A percentile compares a stretch with the other conserved stretches of the same genome.
phyloP scores from a whole-genome alignment of 1,140 invertebrate species.

The Periplaneta americana region DNA sequence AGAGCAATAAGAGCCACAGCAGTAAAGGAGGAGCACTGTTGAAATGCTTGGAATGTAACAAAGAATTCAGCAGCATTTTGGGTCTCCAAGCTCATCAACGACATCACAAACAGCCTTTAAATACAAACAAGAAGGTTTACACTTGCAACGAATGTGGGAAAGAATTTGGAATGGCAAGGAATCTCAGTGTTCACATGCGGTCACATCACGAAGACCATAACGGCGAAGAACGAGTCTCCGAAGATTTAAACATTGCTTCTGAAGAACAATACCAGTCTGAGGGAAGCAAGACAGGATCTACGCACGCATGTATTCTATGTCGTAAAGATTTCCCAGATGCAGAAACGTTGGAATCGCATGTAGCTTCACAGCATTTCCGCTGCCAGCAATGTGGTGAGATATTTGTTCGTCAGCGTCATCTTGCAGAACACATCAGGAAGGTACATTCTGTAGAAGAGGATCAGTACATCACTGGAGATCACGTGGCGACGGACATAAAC shows the following conservation, averaged over 20 bases:
- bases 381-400: background rate
- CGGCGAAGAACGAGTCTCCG: background rate
- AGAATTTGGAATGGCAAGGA: background rate
- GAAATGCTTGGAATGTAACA: slow-evolving; percentile 6
- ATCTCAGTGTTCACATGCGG: slow-evolving; percentile 1
- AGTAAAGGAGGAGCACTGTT: background rate
- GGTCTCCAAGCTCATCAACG: background rate
- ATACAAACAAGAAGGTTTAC: background rate
- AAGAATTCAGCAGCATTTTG: background rate
- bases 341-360: background rate
- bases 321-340: background rate
- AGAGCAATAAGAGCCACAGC: background rate
- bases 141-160: background rate
- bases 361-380: background rate
- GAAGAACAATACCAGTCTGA: background rate
- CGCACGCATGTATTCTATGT: background rate
- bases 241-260: background rate
- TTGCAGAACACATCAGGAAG: background rate
- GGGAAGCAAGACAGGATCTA: background rate
- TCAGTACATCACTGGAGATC: background rate
- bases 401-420: background rate
- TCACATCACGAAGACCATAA: background rate
- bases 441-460: background rate
- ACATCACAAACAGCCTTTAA: background rate
- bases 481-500: background rate